Base-by-base conservation (phyloP, 2,113 vertebrate genomes). In the Lipophrys pholis region DNA sequence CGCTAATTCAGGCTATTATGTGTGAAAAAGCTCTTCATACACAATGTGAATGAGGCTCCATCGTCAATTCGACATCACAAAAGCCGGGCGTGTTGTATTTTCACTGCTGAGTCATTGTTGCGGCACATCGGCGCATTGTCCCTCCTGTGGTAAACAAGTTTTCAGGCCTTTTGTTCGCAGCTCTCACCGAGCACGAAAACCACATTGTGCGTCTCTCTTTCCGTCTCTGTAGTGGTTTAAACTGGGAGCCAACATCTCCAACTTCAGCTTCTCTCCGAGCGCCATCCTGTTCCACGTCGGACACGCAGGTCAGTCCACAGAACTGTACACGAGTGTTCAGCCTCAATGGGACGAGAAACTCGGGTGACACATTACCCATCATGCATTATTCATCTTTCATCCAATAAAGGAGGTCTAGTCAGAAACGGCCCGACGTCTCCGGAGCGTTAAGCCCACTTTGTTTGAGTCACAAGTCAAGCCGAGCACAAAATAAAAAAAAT, bases 201-300 rank as follows among this genome's bases (percentile, higher is more conserved):
- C 66, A 66, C 72, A 63, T 71, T 82, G 73, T 87, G 39, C 80
- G 72, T 49, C 62, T 84, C 57, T 59, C 43, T 49, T 35, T 46
- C 80, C 54, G 87, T 76, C 73, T 89, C 55, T 92, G 42, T 78
- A 99, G 98, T 99, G 98, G 98, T 87, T 98, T 69, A 98, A 98
- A 89, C 96, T 99, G 46, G 98, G 98, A 55, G 98, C 96, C 88
- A 99, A 99, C 87, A 89, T 99, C 80, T 97, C 97, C 87, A 98
- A 96, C 94, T 96, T 99, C 90, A 98, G 93, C 92, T 95, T 98
- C 90, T 93, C 97, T 88, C 98, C 97, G 69, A 99, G 98, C 93
- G 96, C 96, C 8, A 87, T 99, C 80, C 90, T 99, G 77, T 99
- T 99, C 90, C 98, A 99, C 16, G 14, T 96, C 53, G 98, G 98